Evolutionary conservation across 2,797 vertebrate genomes (phyloP).

Genomic region (Coreius guichenoti): DNA sequence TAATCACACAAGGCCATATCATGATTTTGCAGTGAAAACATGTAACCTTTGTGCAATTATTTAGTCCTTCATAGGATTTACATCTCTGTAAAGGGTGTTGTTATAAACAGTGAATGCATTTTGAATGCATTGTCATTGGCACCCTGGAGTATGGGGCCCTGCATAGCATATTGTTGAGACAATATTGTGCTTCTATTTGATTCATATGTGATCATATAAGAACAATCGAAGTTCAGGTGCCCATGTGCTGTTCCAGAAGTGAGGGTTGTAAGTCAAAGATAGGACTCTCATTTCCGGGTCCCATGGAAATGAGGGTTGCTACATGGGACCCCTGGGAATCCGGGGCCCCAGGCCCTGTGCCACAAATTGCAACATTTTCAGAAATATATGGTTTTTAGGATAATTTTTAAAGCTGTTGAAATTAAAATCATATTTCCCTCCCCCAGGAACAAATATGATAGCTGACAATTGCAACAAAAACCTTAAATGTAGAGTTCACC

Average conservation of each 20-base stretch:
- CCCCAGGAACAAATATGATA: background rate
- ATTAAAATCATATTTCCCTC: background rate
- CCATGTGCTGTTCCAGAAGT: too few species aligned
- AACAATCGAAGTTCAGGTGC: too few species aligned
- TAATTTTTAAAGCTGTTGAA: background rate
- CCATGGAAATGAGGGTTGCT: background rate
- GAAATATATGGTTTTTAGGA: background rate
- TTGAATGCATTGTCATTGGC: background rate
- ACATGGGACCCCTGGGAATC: background rate
- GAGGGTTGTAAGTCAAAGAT: background rate
- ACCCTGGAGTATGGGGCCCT: background rate
- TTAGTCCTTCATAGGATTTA: background rate
- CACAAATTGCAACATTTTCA: background rate
- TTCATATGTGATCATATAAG: too few species aligned
- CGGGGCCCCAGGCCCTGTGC: background rate
- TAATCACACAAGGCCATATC: background rate
- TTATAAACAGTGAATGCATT: background rate
- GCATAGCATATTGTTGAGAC: background rate
- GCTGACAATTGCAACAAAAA: background rate
- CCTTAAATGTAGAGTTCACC: background rate
- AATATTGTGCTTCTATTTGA: too few species aligned
- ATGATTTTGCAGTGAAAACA: background rate
- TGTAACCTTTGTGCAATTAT: background rate
- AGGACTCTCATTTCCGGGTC: too few species aligned
- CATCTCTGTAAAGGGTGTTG: background rate